phyloP scores from a whole-genome alignment of 2,888 invertebrate species.

The Drosophila leonis region DNA sequence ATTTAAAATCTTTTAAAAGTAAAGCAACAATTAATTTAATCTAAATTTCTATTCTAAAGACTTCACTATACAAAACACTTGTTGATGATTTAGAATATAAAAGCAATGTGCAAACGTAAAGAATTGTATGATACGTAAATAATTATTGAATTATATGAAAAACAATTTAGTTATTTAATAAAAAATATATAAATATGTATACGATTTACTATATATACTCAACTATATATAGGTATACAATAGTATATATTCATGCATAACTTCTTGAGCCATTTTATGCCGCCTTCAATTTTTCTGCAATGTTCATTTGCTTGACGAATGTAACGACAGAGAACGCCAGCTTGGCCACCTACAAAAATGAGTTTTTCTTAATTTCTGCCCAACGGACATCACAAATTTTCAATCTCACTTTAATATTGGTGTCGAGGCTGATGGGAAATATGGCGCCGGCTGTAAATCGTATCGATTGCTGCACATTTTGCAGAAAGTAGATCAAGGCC shows the following conservation, averaged over 20 bases:
- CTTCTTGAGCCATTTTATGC: neutral
- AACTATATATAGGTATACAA: neutral
- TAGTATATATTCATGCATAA: neutral
- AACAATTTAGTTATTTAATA: neutral
- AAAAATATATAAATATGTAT: neutral
- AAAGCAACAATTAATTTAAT: too few species aligned
- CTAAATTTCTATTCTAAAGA: too few species aligned
- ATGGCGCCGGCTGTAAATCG: conserved; percentile 37
- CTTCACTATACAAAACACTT: too few species aligned
- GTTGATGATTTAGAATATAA: too few species aligned
- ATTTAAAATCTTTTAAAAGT: too few species aligned
- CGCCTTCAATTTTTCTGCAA: conserved; percentile 48
- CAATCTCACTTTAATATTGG: conserved; percentile 46
- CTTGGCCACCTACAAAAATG: conserved; percentile 57
- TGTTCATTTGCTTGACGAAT: conserved; percentile 57
- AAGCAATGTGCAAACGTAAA: too few species aligned
- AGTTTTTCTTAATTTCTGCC: neutral
- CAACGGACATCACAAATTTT: neutral
- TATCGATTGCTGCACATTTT: conserved; percentile 38
- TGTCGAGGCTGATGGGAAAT: conserved; percentile 39
- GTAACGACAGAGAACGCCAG: conserved; percentile 65
- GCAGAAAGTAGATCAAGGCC: conserved; percentile 37
- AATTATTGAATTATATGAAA: neutral
- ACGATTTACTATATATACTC: neutral
- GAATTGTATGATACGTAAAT: too few species aligned